Conservation (phyloP, 2,113 vertebrate genomes). For the Scomber scombrus region DNA sequence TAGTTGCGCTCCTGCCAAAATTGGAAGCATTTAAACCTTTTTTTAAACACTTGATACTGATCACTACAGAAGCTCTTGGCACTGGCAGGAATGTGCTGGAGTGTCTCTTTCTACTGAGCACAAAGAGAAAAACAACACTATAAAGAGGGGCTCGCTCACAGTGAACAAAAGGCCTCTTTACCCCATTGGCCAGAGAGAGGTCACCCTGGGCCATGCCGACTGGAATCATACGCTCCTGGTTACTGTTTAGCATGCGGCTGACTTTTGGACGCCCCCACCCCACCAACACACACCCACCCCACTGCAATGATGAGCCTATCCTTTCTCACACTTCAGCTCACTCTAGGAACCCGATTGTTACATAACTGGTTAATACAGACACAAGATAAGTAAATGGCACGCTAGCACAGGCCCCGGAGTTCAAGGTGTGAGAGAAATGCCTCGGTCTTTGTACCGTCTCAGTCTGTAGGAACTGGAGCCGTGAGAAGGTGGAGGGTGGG, state of each 20-base stretch:
- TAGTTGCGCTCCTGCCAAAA: background rate
- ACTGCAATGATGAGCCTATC: conserved; percentile 1
- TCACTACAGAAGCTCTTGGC: background rate
- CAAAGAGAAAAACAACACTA: conserved; percentile 4
- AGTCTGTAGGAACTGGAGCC: background rate
- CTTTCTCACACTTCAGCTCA: conserved; percentile 5
- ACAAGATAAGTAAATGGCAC: conserved; percentile 35
- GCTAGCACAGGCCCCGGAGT: conserved; percentile 18
- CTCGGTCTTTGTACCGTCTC: background rate
- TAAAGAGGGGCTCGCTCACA: background rate
- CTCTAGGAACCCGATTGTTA: conserved; percentile 34
- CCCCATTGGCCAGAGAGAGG: conserved; percentile 3
- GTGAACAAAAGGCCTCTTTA: background rate
- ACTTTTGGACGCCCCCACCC: conserved; percentile 13
- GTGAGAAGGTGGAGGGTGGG: background rate
- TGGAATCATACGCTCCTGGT: background rate
- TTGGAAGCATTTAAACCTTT: background rate
- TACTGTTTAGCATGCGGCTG: conserved; percentile 26
- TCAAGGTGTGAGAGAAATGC: conserved; percentile 15
- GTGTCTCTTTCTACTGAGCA: conserved; percentile 4
- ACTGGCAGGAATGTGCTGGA: conserved; percentile 33
- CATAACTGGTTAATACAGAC: conserved; percentile 49
- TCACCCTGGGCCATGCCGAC: conserved; percentile 11
- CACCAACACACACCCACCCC: background rate
- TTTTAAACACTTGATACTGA: conserved; percentile 2